A percentile compares a stretch with the other conserved stretches of the same genome.
Evolutionary conservation across 2,113 vertebrate genomes (phyloP).

Genomic region (Sus scrofa): DNA sequence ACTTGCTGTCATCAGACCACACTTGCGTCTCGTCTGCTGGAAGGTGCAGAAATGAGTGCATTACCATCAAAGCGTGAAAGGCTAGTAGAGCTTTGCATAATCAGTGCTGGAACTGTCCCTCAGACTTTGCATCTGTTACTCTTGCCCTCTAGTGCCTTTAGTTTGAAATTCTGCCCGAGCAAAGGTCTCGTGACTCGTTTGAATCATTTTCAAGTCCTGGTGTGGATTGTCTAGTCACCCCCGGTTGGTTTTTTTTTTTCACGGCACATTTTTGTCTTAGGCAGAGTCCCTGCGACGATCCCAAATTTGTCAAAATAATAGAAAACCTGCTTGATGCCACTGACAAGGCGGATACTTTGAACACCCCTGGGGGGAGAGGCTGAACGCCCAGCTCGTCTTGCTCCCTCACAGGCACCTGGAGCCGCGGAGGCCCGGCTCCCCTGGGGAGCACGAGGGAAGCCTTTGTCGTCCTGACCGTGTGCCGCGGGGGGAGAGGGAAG

Average conservation of each 20-base stretch:
- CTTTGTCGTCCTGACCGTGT: not conserved
- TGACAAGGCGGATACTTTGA: not conserved
- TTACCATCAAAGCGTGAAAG: constrained; percentile 33
- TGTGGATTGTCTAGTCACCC: not conserved
- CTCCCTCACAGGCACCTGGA: not conserved
- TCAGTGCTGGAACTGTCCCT: not conserved
- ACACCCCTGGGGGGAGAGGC: not conserved
- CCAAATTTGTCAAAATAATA: not conserved
- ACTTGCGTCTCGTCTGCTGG: not conserved
- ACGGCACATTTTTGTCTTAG: not conserved
- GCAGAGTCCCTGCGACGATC: not conserved
- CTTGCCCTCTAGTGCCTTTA: not conserved
- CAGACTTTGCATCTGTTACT: constrained; percentile 9
- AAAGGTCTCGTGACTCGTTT: constrained; percentile 27
- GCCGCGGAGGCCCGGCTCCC: not conserved
- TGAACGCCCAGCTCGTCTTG: not conserved
- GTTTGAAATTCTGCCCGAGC: constrained; percentile 34
- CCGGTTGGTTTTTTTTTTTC: not conserved
- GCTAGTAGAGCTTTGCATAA: constrained; percentile 9
- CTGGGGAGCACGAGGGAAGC: not conserved
- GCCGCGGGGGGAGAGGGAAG: not conserved
- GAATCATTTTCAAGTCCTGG: constrained; percentile 7
- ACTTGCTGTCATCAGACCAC: constrained; percentile 5
- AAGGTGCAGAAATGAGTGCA: constrained; percentile 26
- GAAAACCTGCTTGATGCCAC: not conserved